phyloP scores from a whole-genome alignment of 2,113 vertebrate species.

The Natator depressus region DNA sequence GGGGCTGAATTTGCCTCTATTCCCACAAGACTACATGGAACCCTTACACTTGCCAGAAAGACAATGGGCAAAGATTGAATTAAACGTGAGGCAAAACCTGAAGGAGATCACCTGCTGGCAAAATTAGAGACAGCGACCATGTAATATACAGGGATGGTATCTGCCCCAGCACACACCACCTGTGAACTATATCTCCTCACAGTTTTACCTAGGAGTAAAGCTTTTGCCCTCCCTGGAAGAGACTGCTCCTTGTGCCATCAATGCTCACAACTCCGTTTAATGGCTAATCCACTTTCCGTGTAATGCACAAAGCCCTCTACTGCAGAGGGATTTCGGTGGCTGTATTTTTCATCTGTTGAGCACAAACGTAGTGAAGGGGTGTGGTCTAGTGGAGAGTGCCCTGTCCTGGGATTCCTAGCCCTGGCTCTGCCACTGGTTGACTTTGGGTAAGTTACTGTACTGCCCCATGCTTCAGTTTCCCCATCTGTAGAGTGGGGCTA shows the following conservation, averaged over 20 bases:
- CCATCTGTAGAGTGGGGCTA: background rate
- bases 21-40: background rate
- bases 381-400: no score
- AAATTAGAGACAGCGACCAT: background rate
- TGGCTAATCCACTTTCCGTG: no score
- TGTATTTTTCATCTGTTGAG: no score
- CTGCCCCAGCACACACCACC: background rate
- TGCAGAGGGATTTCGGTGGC: background rate
- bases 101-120: background rate
- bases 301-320: background rate
- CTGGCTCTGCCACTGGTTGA: background rate
- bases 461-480: background rate
- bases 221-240: background rate
- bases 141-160: background rate
- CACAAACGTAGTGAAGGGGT: background rate
- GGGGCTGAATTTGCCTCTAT: background rate
- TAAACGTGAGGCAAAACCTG: background rate
- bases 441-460: background rate
- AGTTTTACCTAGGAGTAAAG: background rate
- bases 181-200: background rate
- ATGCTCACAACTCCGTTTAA: background rate
- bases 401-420: background rate
- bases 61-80: background rate
- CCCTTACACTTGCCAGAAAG: background rate
- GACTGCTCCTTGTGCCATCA: background rate